phyloP scores from a whole-genome alignment of 2,888 invertebrate genomes.

The Euplagia quadripunctaria region DNA sequence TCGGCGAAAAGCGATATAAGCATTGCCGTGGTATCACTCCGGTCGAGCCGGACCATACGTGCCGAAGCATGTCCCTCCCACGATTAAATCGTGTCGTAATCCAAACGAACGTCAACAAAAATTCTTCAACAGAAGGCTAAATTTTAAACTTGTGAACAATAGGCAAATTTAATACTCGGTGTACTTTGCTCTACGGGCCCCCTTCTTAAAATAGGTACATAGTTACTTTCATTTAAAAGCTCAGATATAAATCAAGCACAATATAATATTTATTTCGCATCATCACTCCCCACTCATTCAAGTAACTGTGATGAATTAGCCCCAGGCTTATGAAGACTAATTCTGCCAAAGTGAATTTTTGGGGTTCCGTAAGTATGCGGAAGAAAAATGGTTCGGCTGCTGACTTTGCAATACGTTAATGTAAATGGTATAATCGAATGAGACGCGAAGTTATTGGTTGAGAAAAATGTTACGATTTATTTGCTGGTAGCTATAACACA shows the following conservation, averaged over 20 bases:
- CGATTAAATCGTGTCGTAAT: no score
- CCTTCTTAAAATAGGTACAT: not conserved
- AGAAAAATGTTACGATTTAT: constrained; percentile 8
- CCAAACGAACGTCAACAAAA: no score
- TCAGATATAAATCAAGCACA: constrained; percentile 10
- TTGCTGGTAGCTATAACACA: constrained; percentile 5
- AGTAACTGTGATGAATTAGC: constrained; percentile 74
- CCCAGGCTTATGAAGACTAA: constrained; percentile 70
- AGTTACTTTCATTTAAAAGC: not conserved
- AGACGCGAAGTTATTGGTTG: constrained; percentile 62
- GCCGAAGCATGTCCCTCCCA: no score
- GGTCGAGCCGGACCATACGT: no score
- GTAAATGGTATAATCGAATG: constrained; percentile 78
- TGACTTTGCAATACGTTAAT: constrained; percentile 78
- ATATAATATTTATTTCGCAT: constrained; percentile 62
- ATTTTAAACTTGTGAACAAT: not conserved
- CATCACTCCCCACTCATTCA: constrained; percentile 66
- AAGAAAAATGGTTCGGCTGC: constrained; percentile 77
- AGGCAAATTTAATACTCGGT: not conserved
- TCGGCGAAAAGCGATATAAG: no score
- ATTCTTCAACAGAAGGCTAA: no score
- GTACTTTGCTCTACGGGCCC: not conserved
- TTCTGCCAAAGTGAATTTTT: constrained; percentile 78
- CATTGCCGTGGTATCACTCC: no score
- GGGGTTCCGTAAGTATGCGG: constrained; percentile 66